Base-by-base conservation (phyloP, 2,888 invertebrate genomes). In the Caenorhabditis drosophilae region DNA sequence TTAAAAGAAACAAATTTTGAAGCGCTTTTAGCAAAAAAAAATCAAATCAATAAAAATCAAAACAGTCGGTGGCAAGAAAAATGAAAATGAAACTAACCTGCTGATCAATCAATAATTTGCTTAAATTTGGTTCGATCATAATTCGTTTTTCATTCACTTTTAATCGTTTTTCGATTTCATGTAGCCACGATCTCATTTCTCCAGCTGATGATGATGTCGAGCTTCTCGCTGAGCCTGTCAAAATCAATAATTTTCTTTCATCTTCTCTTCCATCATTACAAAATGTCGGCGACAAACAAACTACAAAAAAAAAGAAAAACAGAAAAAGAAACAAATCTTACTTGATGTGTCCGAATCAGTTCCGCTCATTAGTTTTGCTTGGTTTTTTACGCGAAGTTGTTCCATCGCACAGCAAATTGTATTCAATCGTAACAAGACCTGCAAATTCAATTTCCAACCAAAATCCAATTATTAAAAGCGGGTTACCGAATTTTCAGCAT, bases 381-480 rank as follows among this genome's bases (percentile, higher is more conserved):
- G 54, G 42, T 62, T 47, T 16, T 61, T 49, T 2, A 73, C 50
- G 34, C 63, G 55, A 15, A 75, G 51, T 38, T 73, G 73, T 27
- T 75, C 73, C 67, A 75, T 67, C 15, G 75, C 75, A 25, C 67
- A 67, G 53, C 68, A 70, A 23, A 75, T 70, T 18, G 75, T 75
- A 47, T 67, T 67, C 12, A 73, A 50, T 18, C 75, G 62, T n/a
- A 75, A 60, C 15, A 57, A 49, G 12, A 74, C 59, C 64, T 64
- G 50, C 1, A 41, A 31, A 27, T 18, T 18, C 7, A 11, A 9
- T 4, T 23, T 7, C 18, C 18, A 16, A 46, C 6, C 9, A 27
- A 6, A 7, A 9, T 12, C 34, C 16, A 46, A 11, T 23, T 31
- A 11, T 26, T 7, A 46, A 41, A 41, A 23, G 4, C 27, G 15